phyloP scores from a whole-genome alignment of 2,797 vertebrate species.

The Halcyon badia region DNA sequence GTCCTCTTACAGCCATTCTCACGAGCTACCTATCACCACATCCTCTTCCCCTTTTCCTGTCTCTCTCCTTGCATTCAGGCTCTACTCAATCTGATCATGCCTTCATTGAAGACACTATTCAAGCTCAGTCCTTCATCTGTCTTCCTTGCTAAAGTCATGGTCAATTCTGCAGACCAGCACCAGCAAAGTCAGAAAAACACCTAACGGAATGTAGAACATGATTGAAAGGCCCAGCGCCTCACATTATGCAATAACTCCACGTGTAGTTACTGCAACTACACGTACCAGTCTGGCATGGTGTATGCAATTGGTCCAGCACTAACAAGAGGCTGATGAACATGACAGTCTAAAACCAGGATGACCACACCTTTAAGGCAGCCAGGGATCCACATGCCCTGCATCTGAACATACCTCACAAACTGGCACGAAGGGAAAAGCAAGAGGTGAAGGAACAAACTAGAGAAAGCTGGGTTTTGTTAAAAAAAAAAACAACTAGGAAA shows the following conservation, averaged over 20 bases:
- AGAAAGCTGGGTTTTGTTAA: not conserved
- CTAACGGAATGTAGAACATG: not conserved
- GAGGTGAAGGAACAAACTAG: not conserved
- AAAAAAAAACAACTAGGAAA: not conserved
- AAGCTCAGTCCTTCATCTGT: not conserved
- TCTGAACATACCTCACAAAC: not conserved
- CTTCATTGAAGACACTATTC: not conserved
- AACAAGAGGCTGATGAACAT: not conserved
- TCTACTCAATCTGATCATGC: not conserved
- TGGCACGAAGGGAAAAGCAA: not conserved
- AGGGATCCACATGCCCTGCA: not conserved
- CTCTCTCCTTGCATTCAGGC: not conserved
- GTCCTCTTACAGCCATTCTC: not conserved
- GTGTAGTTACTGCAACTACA: not conserved
- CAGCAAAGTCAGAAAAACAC: not conserved
- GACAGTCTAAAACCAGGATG: not conserved
- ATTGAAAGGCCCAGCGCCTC: not conserved
- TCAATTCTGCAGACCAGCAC: not conserved
- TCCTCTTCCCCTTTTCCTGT: not conserved
- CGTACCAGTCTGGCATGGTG: fast-evolving
- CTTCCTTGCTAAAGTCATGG: not conserved
- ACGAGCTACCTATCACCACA: not conserved
- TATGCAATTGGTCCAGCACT: fast-evolving
- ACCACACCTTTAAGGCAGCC: not conserved
- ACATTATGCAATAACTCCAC: not conserved